Evolutionary conservation across 1,140 invertebrate species (phyloP).

Genomic region (Drosophila chauvacae): DNA sequence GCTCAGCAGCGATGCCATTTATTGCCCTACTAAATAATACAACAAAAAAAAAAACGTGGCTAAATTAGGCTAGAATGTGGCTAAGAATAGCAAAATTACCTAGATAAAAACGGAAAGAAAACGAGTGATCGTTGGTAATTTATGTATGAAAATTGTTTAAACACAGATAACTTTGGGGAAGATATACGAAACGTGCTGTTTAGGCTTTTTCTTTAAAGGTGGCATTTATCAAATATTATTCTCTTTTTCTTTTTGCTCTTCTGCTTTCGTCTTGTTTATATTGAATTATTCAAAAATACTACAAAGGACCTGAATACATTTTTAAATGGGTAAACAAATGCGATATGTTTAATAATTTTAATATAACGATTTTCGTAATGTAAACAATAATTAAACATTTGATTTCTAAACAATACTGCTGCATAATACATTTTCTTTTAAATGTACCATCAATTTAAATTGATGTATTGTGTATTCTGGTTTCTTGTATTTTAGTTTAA

Average conservation of each 20-base stretch:
- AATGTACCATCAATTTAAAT: not conserved
- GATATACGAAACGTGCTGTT: not conserved
- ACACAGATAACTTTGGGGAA: not conserved
- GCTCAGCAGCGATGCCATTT: slow-evolving; percentile 32
- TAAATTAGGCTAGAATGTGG: slow-evolving; percentile 19
- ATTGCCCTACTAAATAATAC: slow-evolving; percentile 26
- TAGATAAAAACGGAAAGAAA: not conserved
- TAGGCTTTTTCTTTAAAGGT: too few species aligned
- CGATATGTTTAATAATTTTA: too few species aligned
- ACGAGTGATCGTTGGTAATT: slow-evolving; percentile 2
- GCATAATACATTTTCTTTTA: not conserved
- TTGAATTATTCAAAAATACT: not conserved
- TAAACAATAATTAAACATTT: not conserved
- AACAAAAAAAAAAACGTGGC: not conserved
- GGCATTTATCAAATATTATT: not conserved
- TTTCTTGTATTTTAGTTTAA: too few species aligned
- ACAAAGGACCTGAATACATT: not conserved
- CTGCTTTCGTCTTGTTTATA: not conserved
- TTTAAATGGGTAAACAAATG: not conserved
- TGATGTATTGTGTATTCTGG: not conserved
- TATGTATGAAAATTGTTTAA: slow-evolving; percentile 1
- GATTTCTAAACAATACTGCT: not conserved
- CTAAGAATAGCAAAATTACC: slow-evolving; percentile 19
- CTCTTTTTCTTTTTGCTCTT: not conserved
- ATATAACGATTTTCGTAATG: not conserved